These are phyloP conservation scores for Dascillus cervinus DNA, from an alignment of 2,888 invertebrate species.

Conservation along the genomic window DNA sequence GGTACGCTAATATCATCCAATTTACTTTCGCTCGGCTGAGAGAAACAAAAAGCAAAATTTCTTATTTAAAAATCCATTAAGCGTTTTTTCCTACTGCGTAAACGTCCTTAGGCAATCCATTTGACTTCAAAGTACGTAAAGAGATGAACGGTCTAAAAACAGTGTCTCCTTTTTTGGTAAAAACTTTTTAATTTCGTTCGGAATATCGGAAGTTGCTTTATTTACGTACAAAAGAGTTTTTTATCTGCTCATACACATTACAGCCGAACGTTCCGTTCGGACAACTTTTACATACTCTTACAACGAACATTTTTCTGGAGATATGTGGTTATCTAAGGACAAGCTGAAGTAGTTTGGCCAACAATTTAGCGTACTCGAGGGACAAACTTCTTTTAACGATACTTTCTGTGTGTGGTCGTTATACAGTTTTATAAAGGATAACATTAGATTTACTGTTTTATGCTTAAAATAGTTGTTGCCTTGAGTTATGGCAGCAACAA, in stretches of 20 bases:
- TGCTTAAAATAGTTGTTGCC: too few relatives aligned
- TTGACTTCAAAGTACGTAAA: slow-evolving; percentile 9
- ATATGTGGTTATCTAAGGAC: slow-evolving; percentile 11
- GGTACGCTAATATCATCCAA: too few relatives aligned
- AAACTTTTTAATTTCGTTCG: slow-evolving; percentile 28
- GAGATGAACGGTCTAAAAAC: slow-evolving; percentile 17
- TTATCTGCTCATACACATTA: slow-evolving; percentile 27
- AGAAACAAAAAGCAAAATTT: slow-evolving; percentile 1
- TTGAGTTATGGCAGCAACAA: too few relatives aligned
- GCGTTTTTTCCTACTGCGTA: slow-evolving; percentile 3
- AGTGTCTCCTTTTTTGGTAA: slow-evolving; percentile 19
- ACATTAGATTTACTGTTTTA: slow-evolving; percentile 7
- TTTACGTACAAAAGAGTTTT: slow-evolving; percentile 22
- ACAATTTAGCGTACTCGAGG: slow-evolving; percentile 11
- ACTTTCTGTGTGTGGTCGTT: slow-evolving; percentile 7
- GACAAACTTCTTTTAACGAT: slow-evolving; percentile 11
- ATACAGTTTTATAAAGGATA: slow-evolving; percentile 8
- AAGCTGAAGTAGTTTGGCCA: slow-evolving; percentile 10
- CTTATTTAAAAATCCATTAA: slow-evolving; percentile 9
- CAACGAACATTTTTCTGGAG: slow-evolving; percentile 10
- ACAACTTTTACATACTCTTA: slow-evolving; percentile 2
- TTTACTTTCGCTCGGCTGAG: slow-evolving; percentile 1
- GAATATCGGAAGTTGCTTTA: slow-evolving; percentile 22
- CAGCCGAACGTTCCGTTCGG: slow-evolving; percentile 13
- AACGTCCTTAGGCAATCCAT: slow-evolving; percentile 9